Evolutionary conservation across 1,140 invertebrate species (phyloP), one percentile per base, ranked within the genome.

Genomic region (Philopotamus ludificatus): DNA sequence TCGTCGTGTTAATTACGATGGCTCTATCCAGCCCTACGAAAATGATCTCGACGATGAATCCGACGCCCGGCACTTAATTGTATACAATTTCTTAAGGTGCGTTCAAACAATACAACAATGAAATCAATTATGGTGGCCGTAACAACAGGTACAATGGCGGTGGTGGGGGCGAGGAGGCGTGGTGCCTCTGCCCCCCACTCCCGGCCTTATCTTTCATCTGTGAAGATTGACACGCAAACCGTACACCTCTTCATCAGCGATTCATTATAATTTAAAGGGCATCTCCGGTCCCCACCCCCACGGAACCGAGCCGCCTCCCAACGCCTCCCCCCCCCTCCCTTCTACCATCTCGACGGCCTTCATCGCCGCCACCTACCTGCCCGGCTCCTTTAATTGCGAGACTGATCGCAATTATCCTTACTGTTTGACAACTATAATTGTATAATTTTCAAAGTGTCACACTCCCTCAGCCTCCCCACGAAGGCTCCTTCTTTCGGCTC

Each of bases 351-450:
- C n/a, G n/a, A n/a, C n/a, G n/a, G n/a, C n/a, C n/a, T n/a, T n/a
- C n/a, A n/a, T 20, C n/a, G 18, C n/a, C 12, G 49, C 12, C 49
- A 21, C 25, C n/a, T 20, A 51, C 20, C 25, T 51, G 16, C 8
- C 3, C 20, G 15, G 53, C 53, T 26, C 53, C 28, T 28, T 26
- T 28, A 7, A 28, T 28, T 28, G 53, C 53, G 53, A 7, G 25
- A 18, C 25, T 55, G 53, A 55, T 55, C 34, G 53, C 53, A 55
- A 55, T 55, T 55, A 55, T 55, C 53, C 28, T 20, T 12, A 3
- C 8, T 55, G 53, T 55, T 55, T 55, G 53, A 28, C 53, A 55
- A 28, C 21, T 28, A 55, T 28, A 15, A 28, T 55, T 23, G 25
- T 26, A 2, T 34, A 34, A 34, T 7, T 34, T 34, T 34, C 28